Conservation (phyloP, 2,113 vertebrate genomes). For the Anser brachyrhynchus region DNA sequence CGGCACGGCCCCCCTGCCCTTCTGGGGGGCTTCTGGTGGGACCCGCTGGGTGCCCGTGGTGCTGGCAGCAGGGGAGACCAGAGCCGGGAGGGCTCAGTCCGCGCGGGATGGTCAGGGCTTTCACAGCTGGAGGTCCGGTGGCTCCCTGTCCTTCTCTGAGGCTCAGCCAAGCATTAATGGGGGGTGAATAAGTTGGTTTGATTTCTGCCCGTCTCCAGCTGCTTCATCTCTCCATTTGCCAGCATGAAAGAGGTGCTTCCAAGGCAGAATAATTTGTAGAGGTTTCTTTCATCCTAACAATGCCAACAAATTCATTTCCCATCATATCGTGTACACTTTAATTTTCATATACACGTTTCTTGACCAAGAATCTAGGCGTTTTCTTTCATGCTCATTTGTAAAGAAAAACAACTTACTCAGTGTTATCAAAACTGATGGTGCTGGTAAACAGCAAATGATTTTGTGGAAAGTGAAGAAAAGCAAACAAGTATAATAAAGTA, state of each 20-base stretch:
- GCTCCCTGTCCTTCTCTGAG: background rate
- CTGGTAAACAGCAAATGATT: background rate
- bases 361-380: fast-evolving
- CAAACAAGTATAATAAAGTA: background rate
- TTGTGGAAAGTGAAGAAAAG: background rate
- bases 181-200: background rate
- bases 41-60: too few species aligned
- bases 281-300: background rate
- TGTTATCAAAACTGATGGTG: background rate
- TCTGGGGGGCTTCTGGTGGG: background rate
- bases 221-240: background rate
- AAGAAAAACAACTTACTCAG: background rate
- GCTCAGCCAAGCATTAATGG: background rate
- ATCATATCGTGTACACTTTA: too few species aligned
- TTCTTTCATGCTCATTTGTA: background rate
- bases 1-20: fast-evolving
- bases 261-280: background rate
- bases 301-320: fast-evolving
- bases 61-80: background rate
- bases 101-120: fast-evolving
- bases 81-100: background rate
- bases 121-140: background rate
- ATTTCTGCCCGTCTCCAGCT: background rate
- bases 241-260: background rate
- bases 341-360: background rate